Evolutionary conservation across 2,888 invertebrate species (phyloP), one percentile per base, ranked within the genome.

Genomic region (Microctonus hyperodae): DNA sequence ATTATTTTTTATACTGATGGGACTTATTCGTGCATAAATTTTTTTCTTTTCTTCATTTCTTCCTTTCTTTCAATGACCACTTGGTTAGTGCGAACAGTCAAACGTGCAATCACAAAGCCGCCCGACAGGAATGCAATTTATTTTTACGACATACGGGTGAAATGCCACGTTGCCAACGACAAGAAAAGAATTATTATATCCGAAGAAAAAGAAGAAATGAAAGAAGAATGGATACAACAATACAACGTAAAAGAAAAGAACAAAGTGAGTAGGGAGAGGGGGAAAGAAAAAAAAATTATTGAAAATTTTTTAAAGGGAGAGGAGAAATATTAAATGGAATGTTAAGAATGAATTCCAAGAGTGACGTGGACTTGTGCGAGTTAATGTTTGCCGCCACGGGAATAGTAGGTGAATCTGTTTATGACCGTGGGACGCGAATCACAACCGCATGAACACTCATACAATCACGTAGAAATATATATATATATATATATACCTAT

Each of bases 61-160:
- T 23, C 11, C 35, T 53, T 55, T 7, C 7, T 31, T n/a, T 50
- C 20, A 33, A 50, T 44, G 33, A 61, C n/a, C 16, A 61, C 16
- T 28, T 35, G 22, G 33, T 50, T 61, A 51, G 20, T 33, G 33
- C 33, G 28, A 33, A 51, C 51, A 51, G 48, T 50, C 35, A 61
- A 59, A 48, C 44, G 3, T 10, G 7, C 48, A 44, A 44, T 44
- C 7, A 44, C 48, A 59, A 61, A 35, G 50, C 33, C 35, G 44
- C 22, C 50, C 50, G 50, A 25, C 50, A 51, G 37, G 53, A 65
- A 65, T 65, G 59, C 59, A 37, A 40, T 65, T 61, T 65, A 65
- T 37, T 65, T 65, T 65, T 51, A 65, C 51, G 65, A 65, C 58
- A 10, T 6, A 40, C 11, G 2, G 48, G 51, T n/a, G 16, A 31